These are phyloP conservation scores for Daboia siamensis DNA, from an alignment of 2,113 vertebrate species.

Conservation along the genomic window DNA sequence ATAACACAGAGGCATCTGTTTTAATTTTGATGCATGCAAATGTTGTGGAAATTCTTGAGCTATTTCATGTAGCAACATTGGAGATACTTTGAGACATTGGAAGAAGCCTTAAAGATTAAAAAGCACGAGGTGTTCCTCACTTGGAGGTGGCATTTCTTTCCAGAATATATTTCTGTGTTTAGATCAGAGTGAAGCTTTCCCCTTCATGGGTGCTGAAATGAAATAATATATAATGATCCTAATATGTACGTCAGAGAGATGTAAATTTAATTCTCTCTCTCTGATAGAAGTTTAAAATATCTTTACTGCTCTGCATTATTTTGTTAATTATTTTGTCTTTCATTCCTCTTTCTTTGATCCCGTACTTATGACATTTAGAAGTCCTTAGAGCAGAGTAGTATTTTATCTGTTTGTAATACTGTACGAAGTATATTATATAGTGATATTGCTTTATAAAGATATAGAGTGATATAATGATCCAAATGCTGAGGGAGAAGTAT, in stretches of 20 bases:
- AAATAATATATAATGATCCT: neutral
- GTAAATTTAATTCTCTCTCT: neutral
- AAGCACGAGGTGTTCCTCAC: neutral
- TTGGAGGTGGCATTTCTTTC: neutral
- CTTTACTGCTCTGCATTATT: neutral
- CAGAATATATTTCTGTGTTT: neutral
- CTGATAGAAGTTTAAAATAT: neutral
- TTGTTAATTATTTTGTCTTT: neutral
- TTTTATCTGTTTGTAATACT: neutral
- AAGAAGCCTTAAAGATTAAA: neutral
- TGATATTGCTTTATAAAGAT: neutral
- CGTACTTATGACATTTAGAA: neutral
- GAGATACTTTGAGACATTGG: neutral
- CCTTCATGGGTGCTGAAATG: no score
- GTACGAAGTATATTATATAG: neutral
- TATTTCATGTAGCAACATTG: neutral
- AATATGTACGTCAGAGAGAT: neutral
- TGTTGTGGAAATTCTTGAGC: constrained; percentile 11
- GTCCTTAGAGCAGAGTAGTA: neutral
- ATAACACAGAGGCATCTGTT: constrained; percentile 20
- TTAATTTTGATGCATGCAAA: neutral
- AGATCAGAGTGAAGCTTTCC: neutral
- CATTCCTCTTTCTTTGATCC: neutral
- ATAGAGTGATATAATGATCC: neutral
- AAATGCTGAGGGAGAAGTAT: neutral